Evolutionary conservation across 2,888 invertebrate genomes (phyloP).

Genomic region (Spicauda simplicius): DNA sequence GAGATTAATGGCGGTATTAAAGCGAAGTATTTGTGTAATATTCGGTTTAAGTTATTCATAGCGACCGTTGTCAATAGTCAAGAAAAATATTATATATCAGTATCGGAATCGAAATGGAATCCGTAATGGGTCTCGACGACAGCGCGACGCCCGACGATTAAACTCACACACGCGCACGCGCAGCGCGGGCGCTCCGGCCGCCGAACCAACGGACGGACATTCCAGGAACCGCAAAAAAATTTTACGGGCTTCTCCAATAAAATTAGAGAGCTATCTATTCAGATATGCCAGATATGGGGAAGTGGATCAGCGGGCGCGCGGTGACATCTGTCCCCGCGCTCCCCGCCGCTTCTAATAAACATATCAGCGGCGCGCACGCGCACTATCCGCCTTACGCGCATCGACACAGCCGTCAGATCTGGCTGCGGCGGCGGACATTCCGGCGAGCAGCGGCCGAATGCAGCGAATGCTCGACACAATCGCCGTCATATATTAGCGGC

Average conservation of each 20-base stretch:
- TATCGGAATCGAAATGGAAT: conserved; percentile 45
- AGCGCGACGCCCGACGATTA: conserved; percentile 6
- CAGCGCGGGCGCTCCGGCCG: conserved; percentile 16
- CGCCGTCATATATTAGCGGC: conserved; percentile 40
- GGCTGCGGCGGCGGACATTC: conserved; percentile 32
- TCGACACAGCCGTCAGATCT: conserved; percentile 18
- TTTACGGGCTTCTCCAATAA: conserved; percentile 51
- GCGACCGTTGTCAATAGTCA: conserved; percentile 37
- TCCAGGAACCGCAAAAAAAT: conserved; percentile 51
- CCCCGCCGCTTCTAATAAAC: conserved; percentile 50
- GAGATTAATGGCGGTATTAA: conserved; percentile 46
- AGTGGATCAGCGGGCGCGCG: conserved; percentile 48
- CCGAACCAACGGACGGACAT: conserved; percentile 39
- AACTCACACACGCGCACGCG: conserved; percentile 27
- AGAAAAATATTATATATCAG: conserved; percentile 41
- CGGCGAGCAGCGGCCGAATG: conserved; percentile 37
- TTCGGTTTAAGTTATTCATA: conserved; percentile 43
- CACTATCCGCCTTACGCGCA: conserved; percentile 5
- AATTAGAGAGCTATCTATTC: conserved; percentile 71
- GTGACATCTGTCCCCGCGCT: conserved; percentile 57
- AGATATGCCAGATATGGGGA: conserved; percentile 66
- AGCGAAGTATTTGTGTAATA: conserved; percentile 43
- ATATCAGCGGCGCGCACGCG: conserved; percentile 46
- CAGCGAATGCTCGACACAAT: conserved; percentile 39
- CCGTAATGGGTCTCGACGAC: conserved; percentile 39